A percentile compares a stretch with the other conserved stretches of the same genome.
Evolutionary conservation across 2,113 vertebrate species (phyloP).

Genomic region (Erythrocercus mccallii): DNA sequence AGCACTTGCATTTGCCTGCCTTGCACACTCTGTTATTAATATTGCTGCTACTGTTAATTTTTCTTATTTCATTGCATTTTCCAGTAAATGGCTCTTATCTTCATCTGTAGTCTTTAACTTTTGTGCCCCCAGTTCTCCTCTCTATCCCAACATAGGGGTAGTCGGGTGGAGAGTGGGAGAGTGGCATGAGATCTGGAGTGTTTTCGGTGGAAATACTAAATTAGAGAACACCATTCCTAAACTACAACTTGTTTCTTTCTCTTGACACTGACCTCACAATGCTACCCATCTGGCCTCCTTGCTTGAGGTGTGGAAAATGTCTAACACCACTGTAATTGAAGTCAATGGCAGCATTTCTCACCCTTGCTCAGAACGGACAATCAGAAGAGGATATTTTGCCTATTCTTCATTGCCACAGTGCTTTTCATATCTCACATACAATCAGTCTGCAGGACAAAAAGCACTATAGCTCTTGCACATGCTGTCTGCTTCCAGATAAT

Average conservation of each 20-base stretch:
- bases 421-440: background rate
- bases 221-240: background rate
- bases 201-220: background rate
- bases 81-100: background rate
- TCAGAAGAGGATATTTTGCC: background rate
- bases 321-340: background rate
- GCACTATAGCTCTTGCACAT: background rate
- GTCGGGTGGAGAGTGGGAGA: fast-evolving
- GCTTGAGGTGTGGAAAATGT: background rate
- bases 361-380: background rate
- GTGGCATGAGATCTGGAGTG: too few relatives aligned
- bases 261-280: background rate
- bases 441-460: background rate
- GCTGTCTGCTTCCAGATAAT: background rate
- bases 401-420: background rate
- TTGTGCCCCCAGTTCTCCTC: background rate
- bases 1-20: fast-evolving
- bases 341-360: background rate
- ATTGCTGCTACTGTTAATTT: background rate
- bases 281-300: background rate
- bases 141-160: fast-evolving
- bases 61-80: background rate
- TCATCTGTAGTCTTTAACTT: background rate
- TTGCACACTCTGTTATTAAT: background rate
- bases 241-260: background rate